Conservation (phyloP, 2,797 vertebrate species). For the Micropoecilia bifurca region DNA sequence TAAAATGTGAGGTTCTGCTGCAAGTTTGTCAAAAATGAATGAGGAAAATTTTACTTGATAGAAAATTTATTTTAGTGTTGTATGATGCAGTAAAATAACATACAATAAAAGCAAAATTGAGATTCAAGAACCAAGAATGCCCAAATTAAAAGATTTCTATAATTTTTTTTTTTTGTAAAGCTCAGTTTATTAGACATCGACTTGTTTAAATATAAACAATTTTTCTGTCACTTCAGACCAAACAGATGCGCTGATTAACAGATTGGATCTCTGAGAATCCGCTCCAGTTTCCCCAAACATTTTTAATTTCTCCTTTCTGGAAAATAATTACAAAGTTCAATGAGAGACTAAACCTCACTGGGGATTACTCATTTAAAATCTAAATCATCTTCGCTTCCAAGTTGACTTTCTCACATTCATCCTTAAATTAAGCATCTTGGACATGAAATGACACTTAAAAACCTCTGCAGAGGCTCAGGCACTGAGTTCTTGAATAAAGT, state of each 20-base stretch:
- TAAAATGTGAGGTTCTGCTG: not conserved
- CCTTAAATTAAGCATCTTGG: not conserved
- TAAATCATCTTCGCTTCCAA: not conserved
- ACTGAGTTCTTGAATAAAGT: slow-evolving; percentile 48
- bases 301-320: not conserved
- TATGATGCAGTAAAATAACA: not conserved
- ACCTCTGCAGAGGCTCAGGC: slow-evolving; percentile 45
- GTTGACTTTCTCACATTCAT: not conserved
- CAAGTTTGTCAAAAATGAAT: not conserved
- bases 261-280: not conserved
- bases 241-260: not conserved
- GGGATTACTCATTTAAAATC: not conserved
- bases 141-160: not conserved
- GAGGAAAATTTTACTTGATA: not conserved
- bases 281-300: not conserved
- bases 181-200: not conserved
- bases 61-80: not conserved
- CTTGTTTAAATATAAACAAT: not conserved
- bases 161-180: not conserved
- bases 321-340: not conserved
- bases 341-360: not conserved
- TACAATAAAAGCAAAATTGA: not conserved
- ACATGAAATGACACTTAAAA: slow-evolving; percentile 1
- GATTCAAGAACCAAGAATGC: not conserved
- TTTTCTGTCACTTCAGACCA: not conserved